Evolutionary conservation across 2,797 vertebrate genomes (phyloP).

Genomic region (Myoxocephalus aenaeus): DNA sequence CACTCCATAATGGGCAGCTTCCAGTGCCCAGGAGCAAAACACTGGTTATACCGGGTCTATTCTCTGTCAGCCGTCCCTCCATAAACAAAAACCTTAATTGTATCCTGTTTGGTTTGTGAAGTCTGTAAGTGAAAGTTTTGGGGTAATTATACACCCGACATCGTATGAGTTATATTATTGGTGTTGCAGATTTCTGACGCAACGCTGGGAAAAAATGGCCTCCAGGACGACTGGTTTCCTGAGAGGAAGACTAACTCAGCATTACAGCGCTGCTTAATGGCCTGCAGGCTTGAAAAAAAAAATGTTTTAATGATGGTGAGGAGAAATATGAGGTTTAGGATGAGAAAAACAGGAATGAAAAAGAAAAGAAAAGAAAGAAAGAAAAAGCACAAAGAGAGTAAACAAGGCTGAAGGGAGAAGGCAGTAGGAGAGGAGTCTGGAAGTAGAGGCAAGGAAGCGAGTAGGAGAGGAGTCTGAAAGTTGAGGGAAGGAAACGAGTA

Average conservation of each 20-base stretch:
- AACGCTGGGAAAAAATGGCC: conserved; percentile 63
- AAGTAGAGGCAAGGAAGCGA: too few species aligned
- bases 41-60: neutral
- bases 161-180: conserved; percentile 28
- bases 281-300: conserved; percentile 18
- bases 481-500: too few species aligned
- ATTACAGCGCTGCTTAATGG: conserved; percentile 23
- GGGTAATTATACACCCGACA: conserved; percentile 36
- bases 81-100: conserved; percentile 42
- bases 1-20: conserved; percentile 33
- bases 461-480: too few species aligned
- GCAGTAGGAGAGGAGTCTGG: too few species aligned
- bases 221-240: conserved; percentile 32
- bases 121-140: conserved; percentile 40
- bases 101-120: conserved; percentile 37
- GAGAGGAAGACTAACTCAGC: conserved; percentile 54
- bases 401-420: neutral
- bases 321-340: neutral
- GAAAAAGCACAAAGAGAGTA: neutral
- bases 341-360: conserved; percentile 9
- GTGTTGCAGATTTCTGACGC: conserved; percentile 59
- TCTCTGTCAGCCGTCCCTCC: conserved; percentile 10
- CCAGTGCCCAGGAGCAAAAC: conserved; percentile 25
- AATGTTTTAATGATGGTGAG: conserved; percentile 3
- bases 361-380: neutral